Percentiles rank a stretch among this genome's conserved stretches.
phyloP scores from a whole-genome alignment of 2,113 vertebrate species.

The Sorex araneus region DNA sequence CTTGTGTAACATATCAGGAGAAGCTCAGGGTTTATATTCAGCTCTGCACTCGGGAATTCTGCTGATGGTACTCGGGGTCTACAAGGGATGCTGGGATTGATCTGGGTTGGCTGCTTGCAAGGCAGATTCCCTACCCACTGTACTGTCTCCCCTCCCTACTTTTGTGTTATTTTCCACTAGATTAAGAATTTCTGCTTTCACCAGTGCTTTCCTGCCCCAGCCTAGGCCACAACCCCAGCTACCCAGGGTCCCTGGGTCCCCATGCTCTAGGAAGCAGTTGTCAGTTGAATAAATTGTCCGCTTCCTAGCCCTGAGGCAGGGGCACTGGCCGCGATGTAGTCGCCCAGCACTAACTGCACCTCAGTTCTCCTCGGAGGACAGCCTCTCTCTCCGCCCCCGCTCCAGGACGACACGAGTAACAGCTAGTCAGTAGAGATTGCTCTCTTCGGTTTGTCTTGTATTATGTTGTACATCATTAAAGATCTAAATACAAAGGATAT shows the following conservation, averaged over 20 bases:
- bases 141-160: conserved; percentile 64
- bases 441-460: conserved; percentile 88
- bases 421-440: conserved; percentile 86
- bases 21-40: too few relatives aligned
- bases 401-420: conserved; percentile 85
- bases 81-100: too few relatives aligned
- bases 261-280: conserved; percentile 70
- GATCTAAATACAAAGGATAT: conserved; percentile 86
- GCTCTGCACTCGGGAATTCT: too few relatives aligned
- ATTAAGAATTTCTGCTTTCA: too few relatives aligned
- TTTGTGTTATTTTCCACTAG: too few relatives aligned
- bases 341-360: conserved; percentile 83
- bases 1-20: too few relatives aligned
- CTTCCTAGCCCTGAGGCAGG: conserved; percentile 84
- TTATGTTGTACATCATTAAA: conserved; percentile 89
- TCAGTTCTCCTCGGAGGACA: conserved; percentile 70
- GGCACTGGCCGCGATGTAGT: conserved; percentile 69
- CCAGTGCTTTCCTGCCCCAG: conserved; percentile 55
- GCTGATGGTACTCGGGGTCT: too few relatives aligned
- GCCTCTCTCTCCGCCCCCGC: conserved; percentile 76
- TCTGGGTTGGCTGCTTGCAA: too few relatives aligned
- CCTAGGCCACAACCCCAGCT: conserved; percentile 40
- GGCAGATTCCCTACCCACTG: conserved; percentile 78
- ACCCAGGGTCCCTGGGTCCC: conserved; percentile 52
- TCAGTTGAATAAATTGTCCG: conserved; percentile 81